These are phyloP conservation scores for Hirtodrosophila histrioides DNA, from an alignment of 2,888 invertebrate species.

Conservation along the genomic window DNA sequence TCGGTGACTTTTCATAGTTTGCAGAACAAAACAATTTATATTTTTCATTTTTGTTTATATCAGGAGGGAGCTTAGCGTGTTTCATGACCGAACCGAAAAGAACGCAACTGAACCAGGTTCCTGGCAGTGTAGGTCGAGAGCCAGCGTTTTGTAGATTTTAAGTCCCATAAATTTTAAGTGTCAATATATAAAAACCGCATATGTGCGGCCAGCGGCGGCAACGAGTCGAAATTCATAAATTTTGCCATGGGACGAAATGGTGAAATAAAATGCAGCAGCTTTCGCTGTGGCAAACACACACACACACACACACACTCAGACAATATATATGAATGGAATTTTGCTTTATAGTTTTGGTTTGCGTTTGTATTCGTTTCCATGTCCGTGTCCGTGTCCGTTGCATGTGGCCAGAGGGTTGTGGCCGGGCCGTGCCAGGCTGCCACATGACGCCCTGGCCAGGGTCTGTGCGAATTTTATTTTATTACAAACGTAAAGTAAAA, in stretches of 20 bases:
- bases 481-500: slow-evolving; percentile 72
- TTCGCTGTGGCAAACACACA: slow-evolving; percentile 34
- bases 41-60: slow-evolving; percentile 9
- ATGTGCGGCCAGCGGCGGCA: slow-evolving; percentile 70
- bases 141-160: slow-evolving; percentile 76
- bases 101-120: slow-evolving; percentile 20
- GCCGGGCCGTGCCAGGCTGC: slow-evolving; percentile 28
- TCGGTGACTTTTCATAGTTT: slow-evolving; percentile 58
- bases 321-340: slow-evolving; percentile 53
- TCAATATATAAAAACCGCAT: slow-evolving; percentile 80
- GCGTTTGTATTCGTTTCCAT: slow-evolving; percentile 22
- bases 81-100: slow-evolving; percentile 16
- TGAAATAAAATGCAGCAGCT: slow-evolving; percentile 73
- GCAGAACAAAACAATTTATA: slow-evolving; percentile 51
- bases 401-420: slow-evolving; percentile 41
- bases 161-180: slow-evolving; percentile 78
- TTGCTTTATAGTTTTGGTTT: slow-evolving; percentile 67
- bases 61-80: slow-evolving; percentile 31
- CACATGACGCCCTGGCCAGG: slow-evolving; percentile 43
- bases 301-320: slow-evolving; percentile 25
- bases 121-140: slow-evolving; percentile 18
- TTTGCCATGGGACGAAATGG: slow-evolving; percentile 71
- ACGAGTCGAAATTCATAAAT: slow-evolving; percentile 76
- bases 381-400: slow-evolving; percentile 42
- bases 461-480: slow-evolving; percentile 73